phyloP scores from a whole-genome alignment of 2,797 vertebrate genomes.

The Pipistrellus pipistrellus region DNA sequence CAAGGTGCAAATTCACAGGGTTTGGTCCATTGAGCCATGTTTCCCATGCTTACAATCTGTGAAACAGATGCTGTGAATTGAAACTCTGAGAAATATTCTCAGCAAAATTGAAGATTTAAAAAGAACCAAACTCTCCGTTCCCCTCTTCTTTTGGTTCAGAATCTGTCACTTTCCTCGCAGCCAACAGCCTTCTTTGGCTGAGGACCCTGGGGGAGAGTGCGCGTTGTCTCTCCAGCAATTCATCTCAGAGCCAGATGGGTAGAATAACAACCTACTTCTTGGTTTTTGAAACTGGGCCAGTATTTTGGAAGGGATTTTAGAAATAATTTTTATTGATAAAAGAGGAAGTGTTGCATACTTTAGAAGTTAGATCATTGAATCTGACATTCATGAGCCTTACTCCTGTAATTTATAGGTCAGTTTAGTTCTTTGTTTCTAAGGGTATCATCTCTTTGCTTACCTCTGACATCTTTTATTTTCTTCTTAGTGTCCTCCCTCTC shows the following conservation, averaged over 20 bases:
- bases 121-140: constrained; percentile 11
- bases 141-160: neutral
- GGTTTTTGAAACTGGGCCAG: neutral
- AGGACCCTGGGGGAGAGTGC: neutral
- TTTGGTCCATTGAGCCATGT: constrained; percentile 66
- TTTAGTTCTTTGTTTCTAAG: neutral
- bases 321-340: constrained; percentile 51
- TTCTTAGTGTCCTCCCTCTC: neutral
- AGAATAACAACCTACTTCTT: neutral
- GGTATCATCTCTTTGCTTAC: neutral
- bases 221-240: rapidly evolving
- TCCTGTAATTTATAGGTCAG: neutral
- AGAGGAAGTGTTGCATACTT: neutral
- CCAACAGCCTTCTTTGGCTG: neutral
- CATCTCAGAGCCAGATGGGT: neutral
- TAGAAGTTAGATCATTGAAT: neutral
- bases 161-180: neutral
- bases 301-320: constrained; percentile 2
- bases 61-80: constrained; percentile 54
- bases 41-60: constrained; percentile 62
- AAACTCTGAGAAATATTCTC: constrained; percentile 62
- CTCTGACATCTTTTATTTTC: neutral
- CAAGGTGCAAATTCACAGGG: constrained; percentile 61
- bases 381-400: neutral
- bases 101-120: constrained; percentile 4